Base-by-base conservation (phyloP, 2,888 invertebrate genomes). In the Aleiodes leptofemur region DNA sequence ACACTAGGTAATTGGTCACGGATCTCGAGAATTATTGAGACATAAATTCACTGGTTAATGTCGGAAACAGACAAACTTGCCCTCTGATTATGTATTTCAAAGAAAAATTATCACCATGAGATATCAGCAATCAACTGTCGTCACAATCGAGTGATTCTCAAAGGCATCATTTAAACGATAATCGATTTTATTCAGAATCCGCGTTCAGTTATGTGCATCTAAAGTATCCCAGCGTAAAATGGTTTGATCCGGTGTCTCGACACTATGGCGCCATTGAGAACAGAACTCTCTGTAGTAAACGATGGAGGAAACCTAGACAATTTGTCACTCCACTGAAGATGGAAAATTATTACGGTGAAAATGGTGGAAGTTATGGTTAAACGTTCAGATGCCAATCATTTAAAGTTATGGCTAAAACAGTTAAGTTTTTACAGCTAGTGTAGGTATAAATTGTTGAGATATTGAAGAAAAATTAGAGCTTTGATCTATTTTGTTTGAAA, bases 191-290 rank as follows among this genome's bases (percentile, higher is more conserved):
- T 51, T 68, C 68, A 51, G 7, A 68, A 29, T 51, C 31, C 31
- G 31, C 48, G 51, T 53, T 53, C 7, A 50, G 8, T 68, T 43
- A 50, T 11, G 34, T 38, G 38, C 57, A 34, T 13, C 38, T 14
- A 34, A 7, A 50, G 76, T 77, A 80, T 72, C 79, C 77, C 78
- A 79, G 76, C 78, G 79, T 81, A 76, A 80, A 81, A 80, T 77
- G 80, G 78, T 79, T 80, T 78, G 79, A 81, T 81, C 78, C 64
- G 11, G 68, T 76, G 82, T 82, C 82, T 79, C 79, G 82, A 80
- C 82, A 71, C 70, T 70, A 53, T 69, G 82, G 81, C 82, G 82
- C 80, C 82, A 69, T 61, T 38, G 61, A 61, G 31, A 11, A 43
- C 43, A 59, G 48, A 23, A 23, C 23, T 23, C 23, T 23, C 23